Conservation (phyloP, 2,797 vertebrate genomes). For the Hapalemur alaotrensis region DNA sequence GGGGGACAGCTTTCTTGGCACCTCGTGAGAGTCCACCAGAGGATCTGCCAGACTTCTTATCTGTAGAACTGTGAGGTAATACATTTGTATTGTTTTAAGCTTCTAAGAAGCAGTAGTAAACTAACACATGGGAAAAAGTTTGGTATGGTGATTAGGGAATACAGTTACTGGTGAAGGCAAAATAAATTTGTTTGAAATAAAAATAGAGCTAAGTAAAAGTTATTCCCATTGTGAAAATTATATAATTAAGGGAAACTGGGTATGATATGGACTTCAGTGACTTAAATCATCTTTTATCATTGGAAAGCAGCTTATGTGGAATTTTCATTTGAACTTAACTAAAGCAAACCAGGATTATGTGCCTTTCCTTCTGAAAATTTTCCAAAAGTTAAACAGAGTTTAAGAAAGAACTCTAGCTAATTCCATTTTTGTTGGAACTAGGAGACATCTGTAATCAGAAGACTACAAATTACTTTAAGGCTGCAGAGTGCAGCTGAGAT, state of each 20-base stretch:
- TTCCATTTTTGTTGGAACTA: not conserved
- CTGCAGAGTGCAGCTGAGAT: not conserved
- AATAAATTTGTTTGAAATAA: not conserved
- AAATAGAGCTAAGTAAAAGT: not conserved
- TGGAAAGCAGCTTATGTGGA: not conserved
- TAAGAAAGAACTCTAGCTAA: not conserved
- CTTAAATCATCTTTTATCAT: not conserved
- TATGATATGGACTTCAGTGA: not conserved
- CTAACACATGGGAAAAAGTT: not conserved
- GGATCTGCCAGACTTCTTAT: not conserved
- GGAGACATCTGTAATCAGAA: not conserved
- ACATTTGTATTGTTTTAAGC: not conserved
- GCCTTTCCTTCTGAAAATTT: not conserved
- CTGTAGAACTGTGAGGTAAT: not conserved
- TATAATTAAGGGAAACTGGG: not conserved
- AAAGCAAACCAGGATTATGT: not conserved
- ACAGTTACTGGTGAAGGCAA: not conserved
- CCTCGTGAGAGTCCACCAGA: not conserved
- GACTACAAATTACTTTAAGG: not conserved
- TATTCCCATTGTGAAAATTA: not conserved
- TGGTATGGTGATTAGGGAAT: not conserved
- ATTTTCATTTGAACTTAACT: not conserved
- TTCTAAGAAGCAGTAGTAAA: not conserved
- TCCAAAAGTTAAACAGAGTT: not conserved
- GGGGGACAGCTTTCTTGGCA: not conserved